A percentile compares a stretch with the other conserved stretches of the same genome.
Evolutionary conservation across 1,140 invertebrate genomes (phyloP).

Genomic region (Zaprionus inermis): DNA sequence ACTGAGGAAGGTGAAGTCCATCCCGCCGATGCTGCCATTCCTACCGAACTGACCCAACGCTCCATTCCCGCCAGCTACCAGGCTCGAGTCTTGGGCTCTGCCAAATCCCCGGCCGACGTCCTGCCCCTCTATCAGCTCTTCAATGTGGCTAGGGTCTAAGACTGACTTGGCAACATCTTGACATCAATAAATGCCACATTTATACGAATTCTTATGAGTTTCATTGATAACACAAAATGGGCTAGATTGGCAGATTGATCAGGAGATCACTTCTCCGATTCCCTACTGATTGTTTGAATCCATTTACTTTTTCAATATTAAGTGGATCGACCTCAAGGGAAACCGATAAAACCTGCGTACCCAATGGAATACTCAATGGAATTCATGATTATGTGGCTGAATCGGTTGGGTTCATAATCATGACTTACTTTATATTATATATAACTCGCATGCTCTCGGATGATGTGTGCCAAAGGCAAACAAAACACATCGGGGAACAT

Average conservation of each 20-base stretch:
- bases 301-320: background rate
- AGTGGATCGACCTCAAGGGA: background rate
- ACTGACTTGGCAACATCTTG: too few species aligned
- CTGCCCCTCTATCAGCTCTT: slow-evolving; percentile 68
- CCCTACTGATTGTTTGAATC: background rate
- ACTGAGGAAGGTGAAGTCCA: slow-evolving; percentile 42
- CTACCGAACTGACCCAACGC: slow-evolving; percentile 9
- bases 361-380: background rate
- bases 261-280: too few species aligned
- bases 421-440: background rate
- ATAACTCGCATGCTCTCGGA: slow-evolving; percentile 13
- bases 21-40: background rate
- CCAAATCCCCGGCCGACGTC: slow-evolving; percentile 40
- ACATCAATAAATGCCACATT: background rate
- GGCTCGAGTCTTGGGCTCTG: slow-evolving; percentile 45
- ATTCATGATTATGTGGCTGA: slow-evolving; percentile 12
- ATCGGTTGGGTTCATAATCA: background rate
- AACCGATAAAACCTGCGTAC: background rate
- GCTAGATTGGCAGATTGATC: too few species aligned
- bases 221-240: background rate
- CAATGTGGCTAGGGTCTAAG: slow-evolving; percentile 56
- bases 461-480: slow-evolving; percentile 16
- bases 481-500: slow-evolving; percentile 32
- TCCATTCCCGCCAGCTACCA: slow-evolving; percentile 57
- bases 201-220: background rate